Percentiles rank a stretch among this genome's conserved stretches.
phyloP scores from a whole-genome alignment of 2,113 vertebrate species.

The Drymodes brunneopygia region DNA sequence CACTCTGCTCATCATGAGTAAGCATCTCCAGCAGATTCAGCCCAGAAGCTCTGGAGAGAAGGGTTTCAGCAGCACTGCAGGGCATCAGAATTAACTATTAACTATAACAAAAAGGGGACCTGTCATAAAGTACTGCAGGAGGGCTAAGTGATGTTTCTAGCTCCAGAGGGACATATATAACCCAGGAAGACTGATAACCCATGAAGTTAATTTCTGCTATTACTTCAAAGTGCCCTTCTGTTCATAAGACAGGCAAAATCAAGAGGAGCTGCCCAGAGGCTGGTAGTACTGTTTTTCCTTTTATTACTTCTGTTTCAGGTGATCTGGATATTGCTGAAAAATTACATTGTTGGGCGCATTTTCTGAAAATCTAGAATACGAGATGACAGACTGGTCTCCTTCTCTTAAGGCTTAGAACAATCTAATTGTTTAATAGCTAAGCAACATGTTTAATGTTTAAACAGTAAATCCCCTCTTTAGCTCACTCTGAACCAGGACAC shows the following conservation, averaged over 20 bases:
- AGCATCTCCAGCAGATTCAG: neutral
- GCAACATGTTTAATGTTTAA: constrained; percentile 58
- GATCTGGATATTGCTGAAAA: neutral
- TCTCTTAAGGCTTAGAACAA: neutral
- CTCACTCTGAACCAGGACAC: neutral
- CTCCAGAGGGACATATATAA: neutral
- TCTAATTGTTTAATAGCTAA: constrained; percentile 55
- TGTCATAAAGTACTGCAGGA: neutral
- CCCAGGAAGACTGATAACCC: neutral
- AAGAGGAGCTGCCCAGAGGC: neutral
- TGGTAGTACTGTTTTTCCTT: neutral
- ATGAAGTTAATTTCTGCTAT: neutral
- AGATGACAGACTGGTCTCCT: neutral
- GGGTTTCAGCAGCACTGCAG: neutral
- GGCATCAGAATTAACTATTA: neutral
- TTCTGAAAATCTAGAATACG: neutral
- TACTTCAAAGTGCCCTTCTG: neutral
- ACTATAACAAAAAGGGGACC: neutral
- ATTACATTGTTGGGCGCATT: neutral
- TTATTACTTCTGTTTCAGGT: neutral
- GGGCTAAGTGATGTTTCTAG: neutral
- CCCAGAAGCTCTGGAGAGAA: neutral
- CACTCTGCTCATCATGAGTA: neutral
- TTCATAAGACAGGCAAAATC: neutral
- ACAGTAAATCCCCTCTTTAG: constrained; percentile 51